Evolutionary conservation across 2,113 vertebrate species (phyloP), one percentile per base, ranked within the genome.

Genomic region (Aspiorhynchus laticeps): DNA sequence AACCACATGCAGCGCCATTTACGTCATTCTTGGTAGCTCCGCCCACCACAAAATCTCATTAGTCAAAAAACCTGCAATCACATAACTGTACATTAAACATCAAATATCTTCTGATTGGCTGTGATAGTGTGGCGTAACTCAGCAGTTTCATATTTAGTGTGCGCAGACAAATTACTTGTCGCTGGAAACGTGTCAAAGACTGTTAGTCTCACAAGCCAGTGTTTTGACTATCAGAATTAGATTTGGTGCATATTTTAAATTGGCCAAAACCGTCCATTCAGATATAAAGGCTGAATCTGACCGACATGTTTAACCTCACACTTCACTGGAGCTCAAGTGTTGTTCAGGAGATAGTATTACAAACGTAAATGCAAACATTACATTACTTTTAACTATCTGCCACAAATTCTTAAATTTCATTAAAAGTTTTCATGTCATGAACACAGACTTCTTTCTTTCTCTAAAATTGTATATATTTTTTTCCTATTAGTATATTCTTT

Each of bases 241-340:
- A 41, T 74, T 92, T 92, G 93, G 93, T 93, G 89, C 88, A 91
- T 88, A 11, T 91, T 93, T 90, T 91, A 94, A 38, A 36, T 36
- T 36, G 67, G 6, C 28, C 31, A 69, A 33, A 69, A 69, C n/a
- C 11, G 4, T 67, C 63, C 12, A 15, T 65, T 31, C 14, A 67
- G 28, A 67, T 67, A 17, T 31, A 67, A 67, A 69, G 28, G 15
- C 28, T 71, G 31, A 7, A 33, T 69, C 14, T 69, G 28, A 69
- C 17, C 21, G 31, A 69, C 26, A 36, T 24, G 33, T 41, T 73
- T 41, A 74, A 43, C 21, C 12, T 74, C 36, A 74, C 5, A 41
- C 21, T 36, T 71, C 67, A 36, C 31, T 36, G 67, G 28, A 69
- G 15, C 6, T 33, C 19, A 36, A 31, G 67, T 36, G 31, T 71